Percentiles rank a stretch among this genome's conserved stretches.
Conservation (phyloP, 2,888 invertebrate species). For the Drosophila longiperda region DNA sequence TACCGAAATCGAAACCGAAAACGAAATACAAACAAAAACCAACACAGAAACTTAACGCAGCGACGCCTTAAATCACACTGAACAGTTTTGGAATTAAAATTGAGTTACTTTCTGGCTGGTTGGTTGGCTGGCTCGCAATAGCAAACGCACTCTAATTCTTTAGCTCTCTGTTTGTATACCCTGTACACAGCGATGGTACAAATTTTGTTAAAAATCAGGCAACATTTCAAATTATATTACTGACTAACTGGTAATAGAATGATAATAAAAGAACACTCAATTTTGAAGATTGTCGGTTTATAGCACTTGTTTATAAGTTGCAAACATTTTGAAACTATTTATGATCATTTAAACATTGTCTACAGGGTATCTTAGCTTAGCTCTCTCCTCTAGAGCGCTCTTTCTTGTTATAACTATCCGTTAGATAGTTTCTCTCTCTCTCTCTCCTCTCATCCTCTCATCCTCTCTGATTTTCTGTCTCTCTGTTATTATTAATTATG, state of each 20-base stretch:
- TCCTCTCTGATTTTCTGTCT: neutral
- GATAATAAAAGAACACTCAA: neutral
- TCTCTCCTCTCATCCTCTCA: neutral
- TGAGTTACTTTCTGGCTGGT: slow-evolving; percentile 42
- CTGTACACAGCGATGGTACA: neutral
- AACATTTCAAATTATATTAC: no score
- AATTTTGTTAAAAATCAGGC: no score
- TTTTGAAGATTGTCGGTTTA: neutral
- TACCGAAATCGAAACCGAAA: slow-evolving; percentile 9
- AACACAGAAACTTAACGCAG: slow-evolving; percentile 31
- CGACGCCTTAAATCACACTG: slow-evolving; percentile 65
- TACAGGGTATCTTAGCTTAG: neutral
- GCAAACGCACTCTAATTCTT: slow-evolving; percentile 1
- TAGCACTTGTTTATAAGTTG: neutral
- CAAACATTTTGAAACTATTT: neutral
- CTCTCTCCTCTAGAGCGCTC: neutral
- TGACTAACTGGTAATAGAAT: no score
- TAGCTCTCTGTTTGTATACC: neutral
- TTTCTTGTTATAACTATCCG: slow-evolving; percentile 8
- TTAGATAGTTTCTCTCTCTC: slow-evolving; percentile 19
- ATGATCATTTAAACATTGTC: neutral
- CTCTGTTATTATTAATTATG: slow-evolving; percentile 67
- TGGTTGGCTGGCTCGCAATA: neutral
- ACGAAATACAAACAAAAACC: slow-evolving; percentile 10
- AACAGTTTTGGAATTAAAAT: slow-evolving; percentile 48